Conservation (phyloP, 2,797 vertebrate genomes). For the Dallia pectoralis region DNA sequence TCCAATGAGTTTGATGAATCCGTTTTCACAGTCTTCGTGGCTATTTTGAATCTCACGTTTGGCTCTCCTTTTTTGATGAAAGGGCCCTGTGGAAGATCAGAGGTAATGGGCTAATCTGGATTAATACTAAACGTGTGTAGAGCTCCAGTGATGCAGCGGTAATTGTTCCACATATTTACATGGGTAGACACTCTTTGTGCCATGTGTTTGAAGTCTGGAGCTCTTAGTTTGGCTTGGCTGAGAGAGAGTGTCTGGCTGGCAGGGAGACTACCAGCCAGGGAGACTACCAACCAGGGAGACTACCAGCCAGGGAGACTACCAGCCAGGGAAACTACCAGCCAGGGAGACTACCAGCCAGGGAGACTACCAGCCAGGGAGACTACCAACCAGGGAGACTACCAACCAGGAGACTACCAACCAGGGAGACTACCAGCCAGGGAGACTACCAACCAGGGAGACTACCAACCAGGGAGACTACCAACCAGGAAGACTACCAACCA, state of each 20-base stretch:
- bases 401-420: too few species aligned
- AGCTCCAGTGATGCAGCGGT: not conserved
- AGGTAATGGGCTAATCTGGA: not conserved
- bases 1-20: not conserved
- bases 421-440: slow-evolving; percentile 27
- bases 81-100: not conserved
- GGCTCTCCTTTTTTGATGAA: not conserved
- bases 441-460: too few species aligned
- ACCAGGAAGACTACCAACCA: too few species aligned
- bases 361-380: slow-evolving; percentile 20
- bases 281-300: slow-evolving; percentile 23
- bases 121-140: not conserved
- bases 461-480: slow-evolving; percentile 27
- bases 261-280: slow-evolving; percentile 26
- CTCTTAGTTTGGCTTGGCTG: slow-evolving; percentile 12
- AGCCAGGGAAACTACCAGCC: too few species aligned
- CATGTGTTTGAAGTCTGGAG: slow-evolving; percentile 3
- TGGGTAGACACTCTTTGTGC: slow-evolving; percentile 28
- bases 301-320: slow-evolving; percentile 24
- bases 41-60: not conserved
- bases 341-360: slow-evolving; percentile 24
- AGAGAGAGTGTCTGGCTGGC: slow-evolving; percentile 15
- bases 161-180: slow-evolving; percentile 15
- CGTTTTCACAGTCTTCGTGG: not conserved
- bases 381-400: slow-evolving; percentile 27